Percentiles rank a stretch among this genome's conserved stretches.
Evolutionary conservation across 2,113 vertebrate genomes (phyloP).

Genomic region (Elachura formosa): DNA sequence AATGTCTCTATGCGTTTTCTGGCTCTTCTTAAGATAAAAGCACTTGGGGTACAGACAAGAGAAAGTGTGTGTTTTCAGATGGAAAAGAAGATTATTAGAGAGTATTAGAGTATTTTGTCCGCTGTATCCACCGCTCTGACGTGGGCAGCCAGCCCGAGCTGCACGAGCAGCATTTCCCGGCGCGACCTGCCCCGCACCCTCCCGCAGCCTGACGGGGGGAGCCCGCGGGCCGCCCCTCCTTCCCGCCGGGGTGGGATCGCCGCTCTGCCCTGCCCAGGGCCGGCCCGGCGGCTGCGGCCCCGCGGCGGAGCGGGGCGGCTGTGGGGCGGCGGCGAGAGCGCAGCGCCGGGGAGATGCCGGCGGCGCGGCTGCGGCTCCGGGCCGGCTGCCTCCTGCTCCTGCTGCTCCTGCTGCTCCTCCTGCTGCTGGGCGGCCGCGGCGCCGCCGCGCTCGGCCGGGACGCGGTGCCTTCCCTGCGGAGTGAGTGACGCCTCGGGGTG

Average conservation of each 20-base stretch:
- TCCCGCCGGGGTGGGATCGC: background rate
- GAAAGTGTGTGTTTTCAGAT: background rate
- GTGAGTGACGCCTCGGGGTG: background rate
- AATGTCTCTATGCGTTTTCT: accelerated
- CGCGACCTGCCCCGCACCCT: too few relatives aligned
- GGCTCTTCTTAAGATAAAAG: background rate
- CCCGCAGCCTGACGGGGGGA: background rate
- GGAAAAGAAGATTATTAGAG: background rate
- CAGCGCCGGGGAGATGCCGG: background rate
- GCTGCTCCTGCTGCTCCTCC: background rate
- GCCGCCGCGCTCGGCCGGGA: background rate
- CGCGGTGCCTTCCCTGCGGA: background rate
- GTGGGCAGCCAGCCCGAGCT: accelerated
- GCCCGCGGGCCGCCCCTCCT: background rate
- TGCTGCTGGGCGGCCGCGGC: background rate
- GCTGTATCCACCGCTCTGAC: accelerated
- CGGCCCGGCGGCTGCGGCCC: background rate
- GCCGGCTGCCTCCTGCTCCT: background rate
- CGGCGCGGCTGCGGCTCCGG: background rate
- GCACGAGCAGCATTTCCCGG: accelerated
- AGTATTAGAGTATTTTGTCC: background rate
- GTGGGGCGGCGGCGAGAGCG: background rate
- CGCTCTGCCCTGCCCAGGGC: background rate
- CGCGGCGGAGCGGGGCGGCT: background rate
- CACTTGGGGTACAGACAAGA: accelerated